These are phyloP conservation scores for Uloborus diversus DNA, from an alignment of 1,140 invertebrate species.

Conservation along the genomic window DNA sequence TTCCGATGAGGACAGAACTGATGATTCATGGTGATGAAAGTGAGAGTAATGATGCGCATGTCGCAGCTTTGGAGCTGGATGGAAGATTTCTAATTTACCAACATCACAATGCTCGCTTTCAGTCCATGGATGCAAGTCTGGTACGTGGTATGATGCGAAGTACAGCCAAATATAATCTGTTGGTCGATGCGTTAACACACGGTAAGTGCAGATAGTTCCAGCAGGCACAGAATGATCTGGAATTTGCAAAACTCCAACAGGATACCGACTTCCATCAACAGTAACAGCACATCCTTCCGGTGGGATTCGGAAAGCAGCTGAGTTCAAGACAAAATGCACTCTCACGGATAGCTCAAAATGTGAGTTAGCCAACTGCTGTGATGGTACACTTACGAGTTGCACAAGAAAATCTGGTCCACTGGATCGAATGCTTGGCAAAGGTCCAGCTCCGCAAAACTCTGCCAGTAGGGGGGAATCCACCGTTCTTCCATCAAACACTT, in stretches of 20 bases:
- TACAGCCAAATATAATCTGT: constrained; percentile 86
- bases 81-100: constrained; percentile 47
- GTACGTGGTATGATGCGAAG: constrained; percentile 68
- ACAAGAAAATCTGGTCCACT: constrained; percentile 86
- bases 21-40: background rate
- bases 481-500: constrained; percentile 89
- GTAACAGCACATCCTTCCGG: constrained; percentile 37
- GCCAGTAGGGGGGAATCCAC: constrained; percentile 86
- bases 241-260: constrained; percentile 78
- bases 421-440: constrained; percentile 79
- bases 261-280: constrained; percentile 76
- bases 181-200: constrained; percentile 76
- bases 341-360: constrained; percentile 81
- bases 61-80: constrained; percentile 21
- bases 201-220: constrained; percentile 86
- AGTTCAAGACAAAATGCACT: constrained; percentile 76
- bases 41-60: constrained; percentile 21
- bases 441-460: constrained; percentile 87
- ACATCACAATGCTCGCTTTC: constrained; percentile 54
- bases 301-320: constrained; percentile 35
- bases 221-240: constrained; percentile 82
- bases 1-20: background rate
- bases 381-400: constrained; percentile 87
- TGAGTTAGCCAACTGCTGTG: constrained; percentile 80
- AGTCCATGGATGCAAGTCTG: constrained; percentile 52